Conservation (phyloP, 2,113 vertebrate species). For the Scomber japonicus region DNA sequence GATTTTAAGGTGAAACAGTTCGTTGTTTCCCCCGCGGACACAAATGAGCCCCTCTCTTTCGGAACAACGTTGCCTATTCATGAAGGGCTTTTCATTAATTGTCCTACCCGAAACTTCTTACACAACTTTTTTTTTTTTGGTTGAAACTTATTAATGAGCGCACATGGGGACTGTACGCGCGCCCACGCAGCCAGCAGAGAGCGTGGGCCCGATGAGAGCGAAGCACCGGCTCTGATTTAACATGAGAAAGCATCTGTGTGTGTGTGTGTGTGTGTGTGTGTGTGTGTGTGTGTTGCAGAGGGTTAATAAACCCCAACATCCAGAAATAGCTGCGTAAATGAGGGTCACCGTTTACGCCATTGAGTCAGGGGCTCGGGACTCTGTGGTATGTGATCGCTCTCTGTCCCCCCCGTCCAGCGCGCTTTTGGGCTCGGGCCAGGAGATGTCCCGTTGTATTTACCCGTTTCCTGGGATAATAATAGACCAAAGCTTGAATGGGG, state of each 20-base stretch:
- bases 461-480: slow-evolving; percentile 78
- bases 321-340: slow-evolving; percentile 43
- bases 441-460: slow-evolving; percentile 74
- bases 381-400: slow-evolving; percentile 53
- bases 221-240: slow-evolving; percentile 40
- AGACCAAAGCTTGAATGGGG: slow-evolving; percentile 49
- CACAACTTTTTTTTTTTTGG: slow-evolving; percentile 53
- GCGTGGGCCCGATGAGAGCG: slow-evolving; percentile 1
- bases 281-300: slow-evolving; percentile 12
- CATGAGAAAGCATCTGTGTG: slow-evolving; percentile 35
- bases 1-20: slow-evolving; percentile 5
- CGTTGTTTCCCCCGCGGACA: slow-evolving; percentile 19
- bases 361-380: slow-evolving; percentile 24
- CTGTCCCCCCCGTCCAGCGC: slow-evolving; percentile 5
- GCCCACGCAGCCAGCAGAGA: slow-evolving; percentile 42
- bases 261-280: too few relatives aligned
- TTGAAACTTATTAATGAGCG: slow-evolving; percentile 56
- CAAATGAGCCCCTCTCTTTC: slow-evolving; percentile 20
- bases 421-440: slow-evolving; percentile 54
- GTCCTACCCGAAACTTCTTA: slow-evolving; percentile 48
- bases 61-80: slow-evolving; percentile 70
- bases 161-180: slow-evolving; percentile 63
- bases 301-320: slow-evolving; percentile 14
- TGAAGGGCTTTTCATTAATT: slow-evolving; percentile 28
- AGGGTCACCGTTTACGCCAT: slow-evolving; percentile 38